Base-by-base conservation (phyloP, 2,113 vertebrate genomes). In the Herpetotheres cachinnans region DNA sequence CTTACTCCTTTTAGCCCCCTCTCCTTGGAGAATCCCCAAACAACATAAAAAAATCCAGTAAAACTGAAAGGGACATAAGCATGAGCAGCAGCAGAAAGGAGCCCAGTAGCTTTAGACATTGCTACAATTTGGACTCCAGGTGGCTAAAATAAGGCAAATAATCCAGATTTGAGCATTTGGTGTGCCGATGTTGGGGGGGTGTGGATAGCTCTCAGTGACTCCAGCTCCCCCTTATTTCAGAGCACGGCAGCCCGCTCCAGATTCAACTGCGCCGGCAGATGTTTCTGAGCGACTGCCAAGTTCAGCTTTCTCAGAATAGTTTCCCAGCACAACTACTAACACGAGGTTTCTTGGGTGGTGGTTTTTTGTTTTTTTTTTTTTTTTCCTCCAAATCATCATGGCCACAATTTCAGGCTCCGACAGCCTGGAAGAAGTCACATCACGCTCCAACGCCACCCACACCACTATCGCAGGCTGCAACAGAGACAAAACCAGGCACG, bases 91-190 rank as follows among this genome's bases (percentile, higher is more conserved):
- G 24, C 1, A 4, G 18, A 20, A 71, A 83, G 18, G 10, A 66
- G 24, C 49, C 59, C 36, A 6, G 16, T 22, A 14, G 40, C 54
- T 55, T 32, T 0, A 19, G 30, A 5, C 7, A 5, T 2, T 0
- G 4, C 14, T 5, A 24, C 17, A 10, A 18, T 55, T 50, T 7
- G 24, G 54, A 13, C 12, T 50, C n/a, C 32, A 14, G 42, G 32
- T 10, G 72, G 38, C 30, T 17, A 12, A 32, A 56, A 62, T 30
- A 6, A 76, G 10, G 29, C 7, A 4, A 29, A 27, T 9, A 9
- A 76, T 6, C 38, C 36, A 3, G 7, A 32, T 42, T 6, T 2
- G 40, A 40, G n/a, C 21, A 9, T 30, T n/a, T 17, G 63, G 27
- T 3, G n/a, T 0, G 1, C 32, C 9, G 56, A 17, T 40, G 44